Evolutionary conservation across 1,140 invertebrate genomes (phyloP), one percentile per base, ranked within the genome.

Genomic region (Pseudachorutes palmiensis): DNA sequence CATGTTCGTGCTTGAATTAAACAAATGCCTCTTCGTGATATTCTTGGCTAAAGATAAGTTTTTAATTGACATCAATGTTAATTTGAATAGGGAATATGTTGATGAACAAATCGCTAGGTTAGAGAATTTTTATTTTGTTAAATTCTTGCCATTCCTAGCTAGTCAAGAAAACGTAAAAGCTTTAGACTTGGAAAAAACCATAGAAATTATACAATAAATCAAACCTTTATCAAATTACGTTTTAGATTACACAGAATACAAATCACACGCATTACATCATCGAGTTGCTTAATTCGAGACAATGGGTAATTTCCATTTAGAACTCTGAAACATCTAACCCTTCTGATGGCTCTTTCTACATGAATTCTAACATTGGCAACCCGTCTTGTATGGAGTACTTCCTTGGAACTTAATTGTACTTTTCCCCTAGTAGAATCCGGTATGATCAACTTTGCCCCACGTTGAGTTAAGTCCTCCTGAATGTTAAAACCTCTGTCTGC

Each of bases 251-350:
- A 41, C 19, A 41, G 19, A 19, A 41, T 41, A 19, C 36, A 41
- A 41, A 41, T 41, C 5, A 41, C 36, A 19, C 36, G 36, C 36
- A 41, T 41, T 5, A 41, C 36, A 19, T 41, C 36, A 41, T 41
- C 36, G 5, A 41, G 36, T 41, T 41, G 36, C 36, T 41, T 5
- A 19, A 41, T 41, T 19, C 19, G 36, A 9, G 36, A 41, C 5
- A 41, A 9, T 5, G 36, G 36, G 19, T 9, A 41, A 41, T 41
- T 41, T 19, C 36, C 36, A 41, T 41, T 41, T 19, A 41, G 31
- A 74, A 77, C 2, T 61, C 74, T 19, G 78, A 79, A 51, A 77
- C 75, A 65, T 65, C 68, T 66, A 16, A 74, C 14, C 9, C 29
- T 22, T 14, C 70, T 69, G 31, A 76, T 76, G 14, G 68, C 73